Base-by-base conservation (phyloP, 2,113 vertebrate genomes). In the Scophthalmus maximus region DNA sequence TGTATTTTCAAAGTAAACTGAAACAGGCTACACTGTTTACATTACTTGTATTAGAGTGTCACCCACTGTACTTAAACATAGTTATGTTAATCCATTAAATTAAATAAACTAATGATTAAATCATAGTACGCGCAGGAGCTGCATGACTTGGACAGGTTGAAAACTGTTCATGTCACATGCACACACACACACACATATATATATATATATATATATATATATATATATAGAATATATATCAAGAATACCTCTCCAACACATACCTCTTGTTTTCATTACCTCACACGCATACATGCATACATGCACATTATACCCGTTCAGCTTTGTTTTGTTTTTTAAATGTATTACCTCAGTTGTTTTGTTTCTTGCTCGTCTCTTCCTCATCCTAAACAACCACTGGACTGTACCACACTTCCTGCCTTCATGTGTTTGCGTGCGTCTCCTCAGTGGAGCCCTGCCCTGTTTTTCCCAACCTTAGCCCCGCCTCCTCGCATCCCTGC, bases 261-360 rank as follows among this genome's bases (percentile, higher is more conserved):
- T 76, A 90, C 86, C 87, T 88, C 55, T 59, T 79, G 27, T 69
- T 68, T 52, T 74, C 36, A 68, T 82, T 86, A 88, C 83, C 83
- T 87, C 88, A 61, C 66, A 46, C 61, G 57, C 73, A 67, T 42
- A 56, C 9, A 40, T 15, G 17, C 10, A 42, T 9, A 52, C 22
- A 17, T 1, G 23, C 23, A 30, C 23, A 36, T 18, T 67, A 60
- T 40, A 63, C 44, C 12, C 56, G 27, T 32, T 34, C 59, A 50
- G 29, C 52, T 70, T 8, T 72, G 36, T 47, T 38, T 61, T 26
- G 56, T 53, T 18, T 29, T 53, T 53, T 47, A 20, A 0, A 63
- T 55, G 27, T 47, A 59, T 87, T 83, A 85, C 75, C 75, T 84
- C 74, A 64, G 25, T 72, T n/a, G 51, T 70, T 44, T 22, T 20